Conservation (phyloP, 92 coral and sea anemone species). For the Heteractis magnifica region DNA sequence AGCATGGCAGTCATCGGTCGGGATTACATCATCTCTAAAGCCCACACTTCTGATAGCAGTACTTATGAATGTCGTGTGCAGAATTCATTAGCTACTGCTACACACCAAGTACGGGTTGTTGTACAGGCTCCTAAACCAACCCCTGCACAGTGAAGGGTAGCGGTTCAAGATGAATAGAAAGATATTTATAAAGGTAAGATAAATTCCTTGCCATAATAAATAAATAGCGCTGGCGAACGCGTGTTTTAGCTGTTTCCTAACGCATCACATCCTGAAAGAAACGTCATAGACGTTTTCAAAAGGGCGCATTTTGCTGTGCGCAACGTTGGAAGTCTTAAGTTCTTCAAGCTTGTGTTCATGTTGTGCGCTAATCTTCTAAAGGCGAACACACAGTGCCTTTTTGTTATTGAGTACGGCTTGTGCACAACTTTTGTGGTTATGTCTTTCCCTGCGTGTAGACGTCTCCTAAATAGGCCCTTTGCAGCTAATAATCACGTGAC, state of each 20-base stretch:
- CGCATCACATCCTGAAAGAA: not conserved
- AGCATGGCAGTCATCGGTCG: constrained; percentile 54
- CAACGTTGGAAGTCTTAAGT: not conserved
- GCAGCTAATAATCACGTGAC: too few relatives aligned
- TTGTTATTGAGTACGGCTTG: too few relatives aligned
- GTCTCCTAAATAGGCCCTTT: too few relatives aligned
- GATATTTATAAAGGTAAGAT: not conserved
- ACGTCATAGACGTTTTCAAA: not conserved
- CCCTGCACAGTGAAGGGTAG: constrained; percentile 3
- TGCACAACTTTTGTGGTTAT: too few relatives aligned
- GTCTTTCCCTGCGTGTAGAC: too few relatives aligned
- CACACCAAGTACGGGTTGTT: constrained; percentile 45
- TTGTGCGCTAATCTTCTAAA: too few relatives aligned
- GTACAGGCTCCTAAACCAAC: constrained; percentile 35
- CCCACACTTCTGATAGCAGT: constrained; percentile 59
- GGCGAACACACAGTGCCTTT: too few relatives aligned
- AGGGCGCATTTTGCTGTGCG: not conserved
- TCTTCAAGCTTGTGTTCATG: not conserved
- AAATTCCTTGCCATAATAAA: not conserved
- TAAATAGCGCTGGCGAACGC: too few relatives aligned
- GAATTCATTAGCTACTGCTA: constrained; percentile 45
- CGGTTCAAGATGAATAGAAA: not conserved
- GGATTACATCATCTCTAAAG: constrained; percentile 47
- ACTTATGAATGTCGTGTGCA: constrained; percentile 57
- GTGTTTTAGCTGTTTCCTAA: not conserved